Evolutionary conservation across 2,888 invertebrate species (phyloP).

Genomic region (Criorhina ranunculi): DNA sequence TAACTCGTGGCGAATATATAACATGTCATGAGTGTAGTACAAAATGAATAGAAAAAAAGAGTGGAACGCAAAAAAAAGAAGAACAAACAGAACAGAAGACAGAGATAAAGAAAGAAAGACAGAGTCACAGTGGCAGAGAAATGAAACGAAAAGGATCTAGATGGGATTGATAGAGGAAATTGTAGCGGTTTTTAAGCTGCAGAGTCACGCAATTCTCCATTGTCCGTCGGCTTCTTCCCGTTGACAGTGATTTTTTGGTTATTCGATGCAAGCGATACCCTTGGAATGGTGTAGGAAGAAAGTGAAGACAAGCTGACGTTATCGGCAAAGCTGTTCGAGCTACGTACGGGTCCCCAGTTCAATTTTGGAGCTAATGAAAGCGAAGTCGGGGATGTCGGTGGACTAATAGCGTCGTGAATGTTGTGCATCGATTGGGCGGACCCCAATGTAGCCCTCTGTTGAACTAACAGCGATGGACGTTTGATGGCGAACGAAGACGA

Average conservation of each 20-base stretch:
- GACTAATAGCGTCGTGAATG: slow-evolving; percentile 80
- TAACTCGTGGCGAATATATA: slow-evolving; percentile 27
- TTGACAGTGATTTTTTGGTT: slow-evolving; percentile 62
- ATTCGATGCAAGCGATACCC: slow-evolving; percentile 61
- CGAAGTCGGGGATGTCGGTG: slow-evolving; percentile 65
- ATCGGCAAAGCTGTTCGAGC: slow-evolving; percentile 84
- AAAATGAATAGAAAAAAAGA: slow-evolving; percentile 34
- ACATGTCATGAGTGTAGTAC: slow-evolving; percentile 35
- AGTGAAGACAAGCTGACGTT: slow-evolving; percentile 55
- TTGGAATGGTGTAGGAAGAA: slow-evolving; percentile 72
- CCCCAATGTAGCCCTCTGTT: slow-evolving; percentile 79
- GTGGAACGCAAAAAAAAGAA: slow-evolving; percentile 13
- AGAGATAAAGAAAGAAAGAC: slow-evolving; percentile 41
- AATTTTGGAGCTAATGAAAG: slow-evolving; percentile 35
- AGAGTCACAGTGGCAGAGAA: slow-evolving; percentile 41
- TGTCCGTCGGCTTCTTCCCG: slow-evolving; percentile 48
- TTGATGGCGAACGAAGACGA: slow-evolving; percentile 84
- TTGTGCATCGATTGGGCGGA: slow-evolving; percentile 82
- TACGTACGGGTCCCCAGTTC: slow-evolving; percentile 85
- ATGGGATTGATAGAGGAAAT: slow-evolving; percentile 32
- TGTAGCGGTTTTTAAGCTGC: slow-evolving; percentile 77
- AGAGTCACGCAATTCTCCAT: slow-evolving; percentile 77
- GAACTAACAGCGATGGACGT: slow-evolving; percentile 80
- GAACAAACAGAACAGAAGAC: slow-evolving; percentile 29
- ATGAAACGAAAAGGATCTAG: slow-evolving; percentile 58